phyloP scores from a whole-genome alignment of 2,888 invertebrate species.

The Priocnemis perturbator region DNA sequence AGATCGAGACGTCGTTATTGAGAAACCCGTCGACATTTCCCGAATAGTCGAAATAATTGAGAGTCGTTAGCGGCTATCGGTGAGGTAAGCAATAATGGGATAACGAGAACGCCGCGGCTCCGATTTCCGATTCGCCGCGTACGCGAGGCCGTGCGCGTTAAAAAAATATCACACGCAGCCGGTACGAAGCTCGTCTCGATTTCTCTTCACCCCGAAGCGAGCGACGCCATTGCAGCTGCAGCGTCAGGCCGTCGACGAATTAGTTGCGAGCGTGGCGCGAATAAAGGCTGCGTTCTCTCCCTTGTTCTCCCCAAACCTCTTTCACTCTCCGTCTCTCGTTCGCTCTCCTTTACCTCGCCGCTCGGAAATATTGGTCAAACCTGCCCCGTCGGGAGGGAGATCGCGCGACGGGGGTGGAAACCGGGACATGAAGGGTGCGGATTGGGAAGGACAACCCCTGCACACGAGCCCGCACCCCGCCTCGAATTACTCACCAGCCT shows the following conservation, averaged over 20 bases:
- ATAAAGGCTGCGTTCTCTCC: slow-evolving; percentile 35
- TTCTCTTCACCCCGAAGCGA: no score
- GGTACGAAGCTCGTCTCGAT: no score
- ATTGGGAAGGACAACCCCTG: slow-evolving; percentile 48
- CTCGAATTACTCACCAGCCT: slow-evolving; percentile 63
- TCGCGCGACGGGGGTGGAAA: slow-evolving; percentile 52
- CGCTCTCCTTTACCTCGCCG: slow-evolving; percentile 44
- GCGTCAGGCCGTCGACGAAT: slow-evolving; percentile 34
- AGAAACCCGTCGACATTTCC: no score
- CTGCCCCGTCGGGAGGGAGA: slow-evolving; percentile 41
- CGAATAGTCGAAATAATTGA: no score
- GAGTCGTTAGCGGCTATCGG: no score
- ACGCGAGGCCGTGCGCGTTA: no score
- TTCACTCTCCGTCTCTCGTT: slow-evolving; percentile 32
- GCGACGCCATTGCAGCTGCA: slow-evolving; percentile 52
- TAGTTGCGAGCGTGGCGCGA: slow-evolving; percentile 42
- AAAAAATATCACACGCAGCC: no score
- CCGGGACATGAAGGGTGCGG: slow-evolving; percentile 41
- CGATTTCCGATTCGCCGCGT: no score
- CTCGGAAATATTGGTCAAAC: slow-evolving; percentile 62
- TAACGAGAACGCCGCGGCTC: no score
- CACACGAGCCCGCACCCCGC: slow-evolving; percentile 57
- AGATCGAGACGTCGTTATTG: no score
- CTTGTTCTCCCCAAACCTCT: slow-evolving; percentile 18
- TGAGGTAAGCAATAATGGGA: no score